These are phyloP conservation scores for Cercocebus atys DNA, from an alignment of 2,113 vertebrate genomes.

Conservation along the genomic window DNA sequence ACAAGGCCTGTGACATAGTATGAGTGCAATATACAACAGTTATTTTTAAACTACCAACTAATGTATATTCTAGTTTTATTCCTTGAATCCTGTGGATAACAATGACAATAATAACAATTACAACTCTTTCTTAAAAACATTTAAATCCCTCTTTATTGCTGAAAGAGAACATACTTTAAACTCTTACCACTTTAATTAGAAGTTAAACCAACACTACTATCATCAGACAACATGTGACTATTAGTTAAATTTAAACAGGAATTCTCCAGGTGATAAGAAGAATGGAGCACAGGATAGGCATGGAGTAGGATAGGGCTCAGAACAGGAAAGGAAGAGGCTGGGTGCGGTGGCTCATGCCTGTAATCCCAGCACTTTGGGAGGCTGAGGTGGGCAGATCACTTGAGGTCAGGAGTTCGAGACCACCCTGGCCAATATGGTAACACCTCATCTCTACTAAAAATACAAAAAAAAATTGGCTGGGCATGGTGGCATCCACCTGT, in stretches of 20 bases:
- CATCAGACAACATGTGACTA: conserved; percentile 6
- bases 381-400: no score
- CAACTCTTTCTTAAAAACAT: conserved; percentile 16
- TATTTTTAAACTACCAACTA: conserved; percentile 10
- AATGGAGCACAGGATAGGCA: background rate
- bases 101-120: background rate
- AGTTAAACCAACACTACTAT: background rate
- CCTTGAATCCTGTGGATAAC: background rate
- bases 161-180: conserved; percentile 14
- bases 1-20: background rate
- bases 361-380: no score
- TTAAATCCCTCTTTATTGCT: background rate
- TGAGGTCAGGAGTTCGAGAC: no score
- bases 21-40: background rate
- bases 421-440: no score
- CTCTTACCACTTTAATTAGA: background rate
- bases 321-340: no score
- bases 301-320: background rate
- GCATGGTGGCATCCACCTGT: no score
- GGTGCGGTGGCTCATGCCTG: no score
- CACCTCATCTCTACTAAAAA: no score
- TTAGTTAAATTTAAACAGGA: background rate
- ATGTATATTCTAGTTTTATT: background rate
- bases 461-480: no score
- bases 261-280: background rate